These are phyloP conservation scores for Potorous gilbertii DNA, from an alignment of 2,797 vertebrate genomes.

Conservation along the genomic window DNA sequence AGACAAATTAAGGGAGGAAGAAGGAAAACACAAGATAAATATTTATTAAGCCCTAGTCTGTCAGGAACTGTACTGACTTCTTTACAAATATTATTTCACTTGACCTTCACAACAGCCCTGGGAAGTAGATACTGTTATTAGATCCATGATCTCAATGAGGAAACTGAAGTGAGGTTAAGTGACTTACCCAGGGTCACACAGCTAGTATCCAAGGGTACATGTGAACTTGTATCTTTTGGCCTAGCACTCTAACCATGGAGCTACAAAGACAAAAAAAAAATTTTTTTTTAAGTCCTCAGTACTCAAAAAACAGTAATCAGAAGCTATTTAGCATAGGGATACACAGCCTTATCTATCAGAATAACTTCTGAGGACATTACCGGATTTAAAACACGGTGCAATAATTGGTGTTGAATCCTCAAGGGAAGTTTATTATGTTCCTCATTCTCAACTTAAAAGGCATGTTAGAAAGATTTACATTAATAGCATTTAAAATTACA, in stretches of 20 bases:
- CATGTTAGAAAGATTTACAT: not conserved
- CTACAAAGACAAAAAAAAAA: not conserved
- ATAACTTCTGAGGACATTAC: not conserved
- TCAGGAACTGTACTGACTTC: not conserved
- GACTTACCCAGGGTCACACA: not conserved
- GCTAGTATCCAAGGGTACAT: not conserved
- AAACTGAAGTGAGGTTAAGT: not conserved
- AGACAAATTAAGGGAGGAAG: not conserved
- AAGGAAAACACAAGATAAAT: not conserved
- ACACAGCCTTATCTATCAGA: constrained; percentile 6
- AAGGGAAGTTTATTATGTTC: not conserved
- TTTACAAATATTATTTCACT: not conserved
- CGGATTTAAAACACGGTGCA: not conserved
- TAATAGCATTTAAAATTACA: not conserved
- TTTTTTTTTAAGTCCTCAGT: not conserved
- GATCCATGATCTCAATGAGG: not conserved
- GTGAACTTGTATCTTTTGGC: not conserved
- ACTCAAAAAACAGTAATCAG: not conserved
- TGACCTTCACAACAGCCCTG: not conserved
- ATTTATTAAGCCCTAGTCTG: not conserved
- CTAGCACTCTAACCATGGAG: not conserved
- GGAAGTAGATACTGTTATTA: not conserved
- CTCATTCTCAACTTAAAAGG: not conserved
- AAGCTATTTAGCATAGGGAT: not conserved
- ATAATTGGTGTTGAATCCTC: not conserved